phyloP scores from a whole-genome alignment of 2,797 vertebrate genomes.

The Halcyon smyrnensis region DNA sequence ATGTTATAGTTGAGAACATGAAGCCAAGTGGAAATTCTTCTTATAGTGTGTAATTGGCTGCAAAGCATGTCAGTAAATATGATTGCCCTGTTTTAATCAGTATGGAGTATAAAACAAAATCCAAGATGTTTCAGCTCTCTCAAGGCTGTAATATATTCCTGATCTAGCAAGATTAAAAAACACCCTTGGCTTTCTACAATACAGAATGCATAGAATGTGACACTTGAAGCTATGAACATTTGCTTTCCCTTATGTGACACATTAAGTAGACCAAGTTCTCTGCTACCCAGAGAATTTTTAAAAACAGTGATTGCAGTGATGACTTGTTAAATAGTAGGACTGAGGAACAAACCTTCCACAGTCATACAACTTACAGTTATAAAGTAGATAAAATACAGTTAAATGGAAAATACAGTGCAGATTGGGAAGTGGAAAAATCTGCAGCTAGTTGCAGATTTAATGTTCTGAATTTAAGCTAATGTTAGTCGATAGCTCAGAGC shows the following conservation, averaged over 20 bases:
- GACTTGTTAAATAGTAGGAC: neutral
- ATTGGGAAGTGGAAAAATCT: neutral
- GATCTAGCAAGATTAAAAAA: neutral
- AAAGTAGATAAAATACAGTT: neutral
- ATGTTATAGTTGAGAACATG: neutral
- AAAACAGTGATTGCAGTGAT: neutral
- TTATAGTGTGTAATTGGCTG: neutral
- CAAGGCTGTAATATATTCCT: neutral
- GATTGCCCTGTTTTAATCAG: neutral
- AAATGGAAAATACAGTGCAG: neutral
- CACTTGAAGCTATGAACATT: neutral
- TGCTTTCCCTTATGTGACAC: neutral
- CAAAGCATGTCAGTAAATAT: neutral
- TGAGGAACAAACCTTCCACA: neutral
- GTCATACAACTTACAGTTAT: neutral
- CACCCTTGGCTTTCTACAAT: neutral
- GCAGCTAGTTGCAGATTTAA: neutral
- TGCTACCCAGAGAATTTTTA: neutral
- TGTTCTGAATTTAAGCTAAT: neutral
- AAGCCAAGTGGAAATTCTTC: neutral
- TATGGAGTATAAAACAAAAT: neutral
- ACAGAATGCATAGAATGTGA: neutral
- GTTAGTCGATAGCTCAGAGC: neutral
- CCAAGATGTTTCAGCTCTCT: neutral
- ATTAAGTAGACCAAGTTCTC: neutral